Evolutionary conservation across 2,888 invertebrate species (phyloP).

Genomic region (Parnassius mnemosyne): DNA sequence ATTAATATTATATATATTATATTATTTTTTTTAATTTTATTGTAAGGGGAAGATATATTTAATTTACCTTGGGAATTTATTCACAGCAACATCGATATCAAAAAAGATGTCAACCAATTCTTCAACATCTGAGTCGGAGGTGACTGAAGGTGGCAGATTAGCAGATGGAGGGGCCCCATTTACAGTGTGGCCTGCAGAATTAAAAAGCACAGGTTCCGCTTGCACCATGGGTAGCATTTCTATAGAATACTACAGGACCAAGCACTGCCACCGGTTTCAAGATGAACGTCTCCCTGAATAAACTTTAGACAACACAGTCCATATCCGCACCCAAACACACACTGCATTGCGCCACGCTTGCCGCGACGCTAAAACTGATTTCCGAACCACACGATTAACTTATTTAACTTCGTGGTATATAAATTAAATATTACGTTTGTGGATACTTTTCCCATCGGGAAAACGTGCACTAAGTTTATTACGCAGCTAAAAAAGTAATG

Average conservation of each 20-base stretch:
- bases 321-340: slow-evolving; percentile 73
- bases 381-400: slow-evolving; percentile 41
- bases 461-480: slow-evolving; percentile 66
- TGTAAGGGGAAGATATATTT: not conserved
- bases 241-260: slow-evolving; percentile 56
- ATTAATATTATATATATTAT: too few relatives aligned
- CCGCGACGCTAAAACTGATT: slow-evolving; percentile 57
- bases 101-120: slow-evolving; percentile 74
- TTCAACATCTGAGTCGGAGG: slow-evolving; percentile 71
- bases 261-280: slow-evolving; percentile 54
- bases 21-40: too few relatives aligned
- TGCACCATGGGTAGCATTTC: slow-evolving; percentile 76
- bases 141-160: slow-evolving; percentile 70
- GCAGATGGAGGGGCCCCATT: slow-evolving; percentile 67
- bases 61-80: slow-evolving; percentile 67
- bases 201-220: slow-evolving; percentile 67
- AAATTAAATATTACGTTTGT: slow-evolving; percentile 5
- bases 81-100: slow-evolving; percentile 73
- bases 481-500: slow-evolving; percentile 70
- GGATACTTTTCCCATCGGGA: slow-evolving; percentile 35
- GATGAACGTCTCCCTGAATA: slow-evolving; percentile 53
- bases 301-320: slow-evolving; percentile 64
- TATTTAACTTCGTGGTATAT: slow-evolving; percentile 17
- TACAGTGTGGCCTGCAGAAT: slow-evolving; percentile 62
- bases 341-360: slow-evolving; percentile 78